Base-by-base conservation (phyloP, 2,113 vertebrate genomes). In the Perca flavescens region DNA sequence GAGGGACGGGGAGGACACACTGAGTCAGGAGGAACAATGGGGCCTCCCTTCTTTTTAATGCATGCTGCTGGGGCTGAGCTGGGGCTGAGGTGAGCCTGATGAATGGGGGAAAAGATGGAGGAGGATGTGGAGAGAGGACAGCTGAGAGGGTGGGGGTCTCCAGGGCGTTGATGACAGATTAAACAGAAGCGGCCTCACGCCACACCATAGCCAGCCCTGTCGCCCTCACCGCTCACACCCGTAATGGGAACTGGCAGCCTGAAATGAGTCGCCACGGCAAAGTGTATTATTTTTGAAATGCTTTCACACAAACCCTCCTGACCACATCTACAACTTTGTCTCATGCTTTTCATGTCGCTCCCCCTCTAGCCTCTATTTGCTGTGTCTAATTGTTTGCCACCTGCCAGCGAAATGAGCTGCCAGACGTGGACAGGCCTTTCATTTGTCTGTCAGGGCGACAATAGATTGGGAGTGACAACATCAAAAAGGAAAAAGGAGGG, bases 281-380 rank as follows among this genome's bases (percentile, higher is more conserved):
- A 97, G 96, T 97, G 97, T 98, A 99, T 99, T 99, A 98, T 99
- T 99, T 99, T 99, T 99, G 97, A 99, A 98, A 97, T 97, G 97
- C 98, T 99, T 99, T 99, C 97, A 98, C 98, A 97, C 97, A 96
- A 97, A 96, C 96, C 96, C 96, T 96, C 96, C 95, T 89, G 95
- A 96, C 92, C 95, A 95, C 92, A 95, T 96, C 96, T 97, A 96
- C 96, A 96, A 97, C 97, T 97, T 97, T 96, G 96, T 97, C 96
- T 96, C 95, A 96, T 96, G 96, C 96, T 97, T 97, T 97, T 96
- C 85, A 97, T 97, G 96, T 96, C 97, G 92, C 96, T 94, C 96
- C 96, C 96, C 95, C 94, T 21, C 21, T 65, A 93, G 94, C 95
- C 95, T 97, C 96, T 97, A 97, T 98, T 97, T 97, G 96, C 96